Base-by-base conservation (phyloP, 1,140 invertebrate species). In the Adelges cooleyi region DNA sequence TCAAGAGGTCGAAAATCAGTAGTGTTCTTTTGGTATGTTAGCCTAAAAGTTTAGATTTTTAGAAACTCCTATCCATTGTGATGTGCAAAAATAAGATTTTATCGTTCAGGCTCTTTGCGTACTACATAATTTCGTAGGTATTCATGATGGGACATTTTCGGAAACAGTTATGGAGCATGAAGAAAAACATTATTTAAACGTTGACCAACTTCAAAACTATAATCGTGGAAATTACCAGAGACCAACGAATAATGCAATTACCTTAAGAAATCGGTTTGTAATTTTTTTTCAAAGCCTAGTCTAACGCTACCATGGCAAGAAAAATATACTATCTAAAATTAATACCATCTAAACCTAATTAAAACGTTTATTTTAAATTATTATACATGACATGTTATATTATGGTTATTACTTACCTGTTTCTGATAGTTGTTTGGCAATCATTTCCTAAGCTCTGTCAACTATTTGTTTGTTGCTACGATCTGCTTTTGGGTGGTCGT, bases 11-110 rank as follows among this genome's bases (percentile, higher is more conserved):
- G 75, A 65, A 71, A 73, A 70, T 70, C 69, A 15, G 69, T 76
- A 79, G 69, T 75, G 76, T 70, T 70, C 70, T 11, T 78, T 77
- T 71, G 75, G 74, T n/a, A 75, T 77, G 59, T 18, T 67, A 59
- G 49, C 65, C 13, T 29, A 66, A 65, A 68, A 51, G 18, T 51
- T 33, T 51, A 69, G 75, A 70, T 71, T 78, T 48, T 75, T 78
- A 27, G 53, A 69, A 67, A 71, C 50, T 18, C 70, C 71, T 40
- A 72, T 75, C 13, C 36, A 71, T 56, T 50, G 74, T 38, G 65
- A 71, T 59, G 67, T 69, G 46, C 25, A 70, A 42, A 73, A 53
- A 40, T 51, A 67, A 38, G 49, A 59, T 46, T 36, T 54, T 17
- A 59, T 67, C 13, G 52, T 68, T 33, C 22, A 38, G 15, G 42